phyloP scores from a whole-genome alignment of 2,888 invertebrate species.

The Caenorhabditis macrosperma region DNA sequence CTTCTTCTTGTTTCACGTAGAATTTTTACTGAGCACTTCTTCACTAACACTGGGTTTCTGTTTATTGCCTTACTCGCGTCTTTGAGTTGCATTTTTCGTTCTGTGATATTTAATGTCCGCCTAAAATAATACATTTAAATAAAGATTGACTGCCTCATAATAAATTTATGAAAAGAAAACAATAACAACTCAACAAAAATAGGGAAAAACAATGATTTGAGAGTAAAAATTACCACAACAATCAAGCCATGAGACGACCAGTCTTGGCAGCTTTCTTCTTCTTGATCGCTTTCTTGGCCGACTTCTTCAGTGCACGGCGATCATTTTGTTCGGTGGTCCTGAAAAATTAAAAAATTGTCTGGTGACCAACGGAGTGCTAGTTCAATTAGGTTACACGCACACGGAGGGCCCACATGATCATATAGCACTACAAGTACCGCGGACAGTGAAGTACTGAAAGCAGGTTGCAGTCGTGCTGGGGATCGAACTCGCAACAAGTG shows the following conservation, averaged over 20 bases:
- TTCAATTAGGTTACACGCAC: slow-evolving; percentile 53
- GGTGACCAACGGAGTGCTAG: slow-evolving; percentile 54
- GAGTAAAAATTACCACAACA: slow-evolving; percentile 9
- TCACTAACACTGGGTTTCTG: slow-evolving; percentile 13
- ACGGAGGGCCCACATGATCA: slow-evolving; percentile 47
- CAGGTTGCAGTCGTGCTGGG: slow-evolving; percentile 51
- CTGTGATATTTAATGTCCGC: slow-evolving; percentile 29
- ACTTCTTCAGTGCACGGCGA: slow-evolving; percentile 63
- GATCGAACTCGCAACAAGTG: slow-evolving; percentile 6
- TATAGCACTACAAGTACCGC: slow-evolving; percentile 55
- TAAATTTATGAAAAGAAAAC: background rate
- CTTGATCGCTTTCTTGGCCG: slow-evolving; percentile 63
- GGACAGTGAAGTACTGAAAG: slow-evolving; percentile 30
- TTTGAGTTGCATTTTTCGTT: slow-evolving; percentile 21
- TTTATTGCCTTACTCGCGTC: slow-evolving; percentile 27
- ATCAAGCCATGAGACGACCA: slow-evolving; percentile 59
- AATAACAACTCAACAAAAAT: slow-evolving; percentile 1
- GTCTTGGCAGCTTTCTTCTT: slow-evolving; percentile 60
- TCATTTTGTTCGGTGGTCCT: slow-evolving; percentile 62
- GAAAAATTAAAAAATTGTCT: slow-evolving; percentile 37
- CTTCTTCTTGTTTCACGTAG: slow-evolving; percentile 17
- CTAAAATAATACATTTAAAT: slow-evolving; percentile 1
- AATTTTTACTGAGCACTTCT: background rate
- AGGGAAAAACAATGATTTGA: slow-evolving; percentile 21
- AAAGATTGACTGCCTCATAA: background rate